Base-by-base conservation (phyloP, 2,888 invertebrate species). In the Ochlodes sylvanus region DNA sequence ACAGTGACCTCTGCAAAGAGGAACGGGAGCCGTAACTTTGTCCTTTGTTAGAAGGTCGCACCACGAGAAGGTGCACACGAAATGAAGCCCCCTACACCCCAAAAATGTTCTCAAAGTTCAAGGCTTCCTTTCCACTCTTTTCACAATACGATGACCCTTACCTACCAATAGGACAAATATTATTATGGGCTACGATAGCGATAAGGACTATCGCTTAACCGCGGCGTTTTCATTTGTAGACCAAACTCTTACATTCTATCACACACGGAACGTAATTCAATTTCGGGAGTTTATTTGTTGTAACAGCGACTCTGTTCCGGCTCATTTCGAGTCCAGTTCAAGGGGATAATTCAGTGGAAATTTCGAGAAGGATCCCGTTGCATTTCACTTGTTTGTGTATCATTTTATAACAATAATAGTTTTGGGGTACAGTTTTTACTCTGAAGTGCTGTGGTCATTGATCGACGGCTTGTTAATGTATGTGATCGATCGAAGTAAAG, bases 201-300 rank as follows among this genome's bases (percentile, higher is more conserved):
- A 38, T 10, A 12, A 9, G 38, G 38, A 12, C 1, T 9, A 38
- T 12, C 1, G 1, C 12, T 9, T 7, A 7, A 7, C 42, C 42
- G n/a, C 1, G 17, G 38, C 64, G 47, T 34, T n/a, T n/a, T 0
- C 38, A 38, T 14, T 7, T 71, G 50, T 12, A 74, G 70, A 70
- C 41, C 7, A 1, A 0, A 1, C 60, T 71, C 78, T 79, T 87
- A 68, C 72, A 68, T 83, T 77, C 21, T 66, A 60, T 32, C 63
- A 69, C 67, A 69, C 72, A 76, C 79, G 73, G 76, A 74, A 79
- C 79, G 85, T 89, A 90, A 90, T 89, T 89, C 88, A 90, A 89
- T 90, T 90, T 89, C 73, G 81, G 83, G 75, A 86, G 76, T 77
- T 84, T 86, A 85, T 86, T 86, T 86, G 86, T 83, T 86, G 88